These are phyloP conservation scores for Coturnix japonica DNA, from an alignment of 2,113 vertebrate genomes.

Conservation along the genomic window DNA sequence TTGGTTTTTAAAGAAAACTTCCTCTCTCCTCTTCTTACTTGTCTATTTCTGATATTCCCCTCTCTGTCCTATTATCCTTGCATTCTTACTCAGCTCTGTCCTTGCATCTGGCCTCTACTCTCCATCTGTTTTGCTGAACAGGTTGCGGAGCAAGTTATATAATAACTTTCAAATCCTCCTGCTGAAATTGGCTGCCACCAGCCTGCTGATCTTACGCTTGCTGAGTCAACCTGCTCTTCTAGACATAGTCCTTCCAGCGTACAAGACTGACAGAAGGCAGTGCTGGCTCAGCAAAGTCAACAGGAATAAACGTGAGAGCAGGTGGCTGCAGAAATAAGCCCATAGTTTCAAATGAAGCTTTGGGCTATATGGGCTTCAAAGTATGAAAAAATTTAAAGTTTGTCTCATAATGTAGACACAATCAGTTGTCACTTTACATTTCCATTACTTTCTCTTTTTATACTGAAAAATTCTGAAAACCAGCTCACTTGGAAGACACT, in stretches of 20 bases:
- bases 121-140: conserved; percentile 45
- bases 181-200: conserved; percentile 17
- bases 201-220: not conserved
- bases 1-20: not conserved
- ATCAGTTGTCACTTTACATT: not conserved
- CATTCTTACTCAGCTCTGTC: not conserved
- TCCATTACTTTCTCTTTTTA: not conserved
- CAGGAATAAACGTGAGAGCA: not conserved
- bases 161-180: conserved; percentile 21
- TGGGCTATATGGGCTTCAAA: not conserved
- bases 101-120: not conserved
- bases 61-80: not conserved
- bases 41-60: not conserved
- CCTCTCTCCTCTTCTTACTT: not conserved
- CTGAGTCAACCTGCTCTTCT: conserved; percentile 33
- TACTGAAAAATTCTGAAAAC: not conserved
- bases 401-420: not conserved
- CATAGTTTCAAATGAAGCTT: not conserved
- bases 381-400: not conserved
- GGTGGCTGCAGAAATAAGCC: not conserved
- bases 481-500: not conserved
- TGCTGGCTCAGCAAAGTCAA: conserved; percentile 34
- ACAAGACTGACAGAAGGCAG: not conserved
- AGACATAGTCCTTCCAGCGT: not conserved
- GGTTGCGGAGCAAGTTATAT: conserved; percentile 44